phyloP scores from a whole-genome alignment of 2,113 vertebrate genomes.

The Alces alces region DNA sequence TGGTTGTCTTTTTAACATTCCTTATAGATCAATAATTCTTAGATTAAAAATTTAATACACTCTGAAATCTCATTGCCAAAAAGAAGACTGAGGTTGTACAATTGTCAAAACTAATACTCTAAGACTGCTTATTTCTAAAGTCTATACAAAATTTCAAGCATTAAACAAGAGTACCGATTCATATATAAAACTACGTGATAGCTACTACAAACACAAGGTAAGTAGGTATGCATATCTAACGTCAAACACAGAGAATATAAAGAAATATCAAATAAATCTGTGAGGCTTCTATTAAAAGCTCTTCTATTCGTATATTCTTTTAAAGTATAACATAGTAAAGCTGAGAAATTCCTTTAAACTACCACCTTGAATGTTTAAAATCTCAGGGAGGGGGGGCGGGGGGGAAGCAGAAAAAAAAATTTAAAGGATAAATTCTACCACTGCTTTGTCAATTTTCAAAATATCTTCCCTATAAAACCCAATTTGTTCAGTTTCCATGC shows the following conservation, averaged over 20 bases:
- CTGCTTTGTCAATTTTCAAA: neutral
- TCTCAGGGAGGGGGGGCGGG: neutral
- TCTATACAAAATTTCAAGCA: conserved; percentile 12
- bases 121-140: conserved; percentile 74
- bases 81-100: neutral
- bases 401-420: neutral
- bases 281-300: neutral
- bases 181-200: conserved; percentile 35
- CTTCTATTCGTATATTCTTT: neutral
- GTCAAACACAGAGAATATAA: conserved; percentile 29
- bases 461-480: neutral
- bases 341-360: neutral
- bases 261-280: neutral
- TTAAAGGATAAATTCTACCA: neutral
- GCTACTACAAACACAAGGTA: neutral
- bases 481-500: neutral
- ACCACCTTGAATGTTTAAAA: neutral
- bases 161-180: conserved; percentile 65
- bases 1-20: neutral
- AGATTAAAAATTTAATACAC: neutral
- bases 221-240: conserved; percentile 31
- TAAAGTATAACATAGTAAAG: neutral
- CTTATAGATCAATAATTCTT: neutral
- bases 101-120: conserved; percentile 64
- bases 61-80: neutral